phyloP scores from a whole-genome alignment of 2,888 invertebrate species.

The Arge pagana region DNA sequence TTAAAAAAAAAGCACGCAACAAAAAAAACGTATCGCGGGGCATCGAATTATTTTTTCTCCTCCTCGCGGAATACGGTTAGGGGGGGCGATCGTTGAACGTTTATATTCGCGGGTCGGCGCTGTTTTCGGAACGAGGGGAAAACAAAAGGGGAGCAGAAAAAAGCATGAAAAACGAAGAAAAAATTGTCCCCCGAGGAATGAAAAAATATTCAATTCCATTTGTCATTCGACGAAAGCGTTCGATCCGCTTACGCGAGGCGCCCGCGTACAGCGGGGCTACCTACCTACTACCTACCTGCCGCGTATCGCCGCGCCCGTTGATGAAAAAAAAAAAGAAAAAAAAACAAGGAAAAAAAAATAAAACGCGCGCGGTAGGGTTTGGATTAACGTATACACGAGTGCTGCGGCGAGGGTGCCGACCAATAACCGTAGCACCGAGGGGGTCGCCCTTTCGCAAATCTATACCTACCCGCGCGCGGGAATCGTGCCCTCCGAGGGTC shows the following conservation, averaged over 20 bases:
- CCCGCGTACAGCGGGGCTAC: too few relatives aligned
- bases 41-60: not conserved
- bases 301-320: conserved; percentile 25
- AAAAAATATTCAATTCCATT: conserved; percentile 26
- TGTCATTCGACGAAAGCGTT: conserved; percentile 37
- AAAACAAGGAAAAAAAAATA: conserved; percentile 28
- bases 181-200: not conserved
- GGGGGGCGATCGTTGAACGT: too few relatives aligned
- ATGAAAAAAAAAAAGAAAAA: conserved; percentile 26
- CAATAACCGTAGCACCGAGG: too few relatives aligned
- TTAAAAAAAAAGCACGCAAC: too few relatives aligned
- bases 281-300: too few relatives aligned
- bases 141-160: not conserved
- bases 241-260: too few relatives aligned
- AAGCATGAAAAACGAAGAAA: not conserved
- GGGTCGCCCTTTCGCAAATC: too few relatives aligned
- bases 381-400: conserved; percentile 24
- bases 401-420: conserved; percentile 19
- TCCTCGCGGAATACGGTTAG: not conserved
- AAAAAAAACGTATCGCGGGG: too few relatives aligned
- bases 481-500: too few relatives aligned
- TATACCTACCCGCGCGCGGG: too few relatives aligned
- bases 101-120: too few relatives aligned
- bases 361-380: conserved; percentile 23
- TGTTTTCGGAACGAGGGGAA: too few relatives aligned